Evolutionary conservation across 2,888 invertebrate species (phyloP).

Genomic region (Agrotis ipsilon): DNA sequence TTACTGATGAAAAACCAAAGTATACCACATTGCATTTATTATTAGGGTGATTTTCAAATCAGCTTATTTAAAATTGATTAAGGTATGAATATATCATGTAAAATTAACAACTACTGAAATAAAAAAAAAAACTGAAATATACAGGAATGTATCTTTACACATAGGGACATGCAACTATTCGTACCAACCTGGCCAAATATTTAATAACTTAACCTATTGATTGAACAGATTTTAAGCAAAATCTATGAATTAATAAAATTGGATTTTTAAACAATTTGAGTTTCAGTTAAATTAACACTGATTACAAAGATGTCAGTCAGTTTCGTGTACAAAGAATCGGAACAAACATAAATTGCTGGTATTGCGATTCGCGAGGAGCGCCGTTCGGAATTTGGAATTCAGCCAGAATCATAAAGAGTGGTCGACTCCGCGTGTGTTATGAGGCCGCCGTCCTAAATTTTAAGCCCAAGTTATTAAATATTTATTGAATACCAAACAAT

Average conservation of each 20-base stretch:
- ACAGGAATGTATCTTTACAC: conserved; percentile 6
- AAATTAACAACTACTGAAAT: too few relatives aligned
- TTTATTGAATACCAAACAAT: conserved; percentile 72
- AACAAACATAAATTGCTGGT: conserved; percentile 77
- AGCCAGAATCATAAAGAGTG: conserved; percentile 83
- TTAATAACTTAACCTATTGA: too few relatives aligned
- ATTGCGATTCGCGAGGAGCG: conserved; percentile 75
- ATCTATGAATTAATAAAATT: background rate
- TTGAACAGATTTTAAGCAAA: background rate
- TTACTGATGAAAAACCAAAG: background rate
- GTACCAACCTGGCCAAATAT: background rate
- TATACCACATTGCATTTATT: too few relatives aligned
- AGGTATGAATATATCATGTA: background rate
- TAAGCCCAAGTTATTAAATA: conserved; percentile 77
- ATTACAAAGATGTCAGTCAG: conserved; percentile 55
- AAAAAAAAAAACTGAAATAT: too few relatives aligned
- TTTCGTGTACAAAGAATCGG: conserved; percentile 71
- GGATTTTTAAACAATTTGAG: conserved; percentile 20
- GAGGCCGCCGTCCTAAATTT: conserved; percentile 83
- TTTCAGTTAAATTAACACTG: conserved; percentile 27
- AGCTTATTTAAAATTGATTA: background rate
- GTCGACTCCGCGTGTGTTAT: conserved; percentile 77
- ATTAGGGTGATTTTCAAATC: background rate
- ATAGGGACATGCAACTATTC: background rate
- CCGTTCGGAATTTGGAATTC: conserved; percentile 81